phyloP scores from a whole-genome alignment of 2,113 vertebrate genomes.

The Oryzias woworae region DNA sequence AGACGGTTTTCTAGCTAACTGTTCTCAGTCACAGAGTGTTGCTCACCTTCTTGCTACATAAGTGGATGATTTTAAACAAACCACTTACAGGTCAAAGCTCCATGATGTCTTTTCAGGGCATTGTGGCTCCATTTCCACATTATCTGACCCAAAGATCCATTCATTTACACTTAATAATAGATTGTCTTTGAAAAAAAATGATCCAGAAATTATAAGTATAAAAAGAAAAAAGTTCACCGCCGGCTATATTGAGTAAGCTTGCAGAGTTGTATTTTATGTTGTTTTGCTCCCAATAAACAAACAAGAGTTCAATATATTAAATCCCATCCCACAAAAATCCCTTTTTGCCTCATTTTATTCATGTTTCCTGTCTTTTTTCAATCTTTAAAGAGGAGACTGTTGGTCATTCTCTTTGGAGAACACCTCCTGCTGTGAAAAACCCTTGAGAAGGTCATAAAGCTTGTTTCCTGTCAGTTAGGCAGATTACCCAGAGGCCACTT shows the following conservation, averaged over 20 bases:
- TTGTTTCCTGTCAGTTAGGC: slow-evolving; percentile 52
- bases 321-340: too few species aligned
- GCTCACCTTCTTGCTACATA: too few species aligned
- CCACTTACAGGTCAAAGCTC: too few species aligned
- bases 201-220: background rate
- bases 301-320: too few species aligned
- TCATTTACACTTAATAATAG: too few species aligned
- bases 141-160: too few species aligned
- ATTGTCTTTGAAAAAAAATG: too few species aligned
- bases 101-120: too few species aligned
- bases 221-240: background rate
- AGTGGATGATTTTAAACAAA: too few species aligned
- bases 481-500: slow-evolving; percentile 49
- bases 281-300: background rate
- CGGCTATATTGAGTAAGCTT: slow-evolving; percentile 9
- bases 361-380: background rate
- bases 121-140: too few species aligned
- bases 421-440: slow-evolving; percentile 16
- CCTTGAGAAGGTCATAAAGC: slow-evolving; percentile 47
- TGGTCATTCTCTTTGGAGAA: background rate
- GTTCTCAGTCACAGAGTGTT: too few species aligned
- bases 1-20: too few species aligned
- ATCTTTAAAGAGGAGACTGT: background rate
- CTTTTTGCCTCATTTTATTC: background rate
- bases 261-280: slow-evolving; percentile 9